phyloP scores from a whole-genome alignment of 2,888 invertebrate species.

The Spisula solida region DNA sequence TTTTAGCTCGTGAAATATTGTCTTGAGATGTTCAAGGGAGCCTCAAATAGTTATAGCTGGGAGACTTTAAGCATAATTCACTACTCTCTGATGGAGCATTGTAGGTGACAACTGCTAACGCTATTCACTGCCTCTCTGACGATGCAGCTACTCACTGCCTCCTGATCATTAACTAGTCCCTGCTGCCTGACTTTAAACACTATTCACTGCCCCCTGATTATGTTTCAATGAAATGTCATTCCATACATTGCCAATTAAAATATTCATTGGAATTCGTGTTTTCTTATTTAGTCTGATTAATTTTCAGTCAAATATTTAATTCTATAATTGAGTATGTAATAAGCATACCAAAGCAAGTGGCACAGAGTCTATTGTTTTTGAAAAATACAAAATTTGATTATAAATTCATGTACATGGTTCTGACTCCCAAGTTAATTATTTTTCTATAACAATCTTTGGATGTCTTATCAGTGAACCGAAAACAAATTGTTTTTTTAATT shows the following conservation, averaged over 20 bases:
- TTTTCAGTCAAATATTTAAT: constrained; percentile 11
- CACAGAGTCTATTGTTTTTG: constrained; percentile 39
- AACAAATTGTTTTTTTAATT: background rate
- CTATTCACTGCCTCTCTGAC: too few relatives aligned
- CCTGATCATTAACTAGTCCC: too few relatives aligned
- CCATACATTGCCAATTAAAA: constrained; percentile 7
- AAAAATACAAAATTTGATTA: constrained; percentile 31
- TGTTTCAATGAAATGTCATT: background rate
- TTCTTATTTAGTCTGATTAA: constrained; percentile 4
- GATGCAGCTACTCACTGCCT: too few relatives aligned
- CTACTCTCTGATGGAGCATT: too few relatives aligned
- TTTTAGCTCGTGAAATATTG: too few relatives aligned
- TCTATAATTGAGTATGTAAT: constrained; percentile 27
- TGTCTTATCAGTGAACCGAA: constrained; percentile 4
- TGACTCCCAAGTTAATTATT: constrained; percentile 3
- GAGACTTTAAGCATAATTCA: too few relatives aligned
- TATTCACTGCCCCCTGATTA: too few relatives aligned
- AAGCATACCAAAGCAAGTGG: constrained; percentile 24
- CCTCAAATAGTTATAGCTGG: too few relatives aligned
- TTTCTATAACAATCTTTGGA: background rate
- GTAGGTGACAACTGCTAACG: too few relatives aligned
- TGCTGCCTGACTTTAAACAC: too few relatives aligned
- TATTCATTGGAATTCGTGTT: background rate
- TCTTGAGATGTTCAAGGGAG: too few relatives aligned
- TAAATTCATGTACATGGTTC: constrained; percentile 51